Evolutionary conservation across 2,797 vertebrate species (phyloP).

Genomic region (Pyrrhura leucotis): DNA sequence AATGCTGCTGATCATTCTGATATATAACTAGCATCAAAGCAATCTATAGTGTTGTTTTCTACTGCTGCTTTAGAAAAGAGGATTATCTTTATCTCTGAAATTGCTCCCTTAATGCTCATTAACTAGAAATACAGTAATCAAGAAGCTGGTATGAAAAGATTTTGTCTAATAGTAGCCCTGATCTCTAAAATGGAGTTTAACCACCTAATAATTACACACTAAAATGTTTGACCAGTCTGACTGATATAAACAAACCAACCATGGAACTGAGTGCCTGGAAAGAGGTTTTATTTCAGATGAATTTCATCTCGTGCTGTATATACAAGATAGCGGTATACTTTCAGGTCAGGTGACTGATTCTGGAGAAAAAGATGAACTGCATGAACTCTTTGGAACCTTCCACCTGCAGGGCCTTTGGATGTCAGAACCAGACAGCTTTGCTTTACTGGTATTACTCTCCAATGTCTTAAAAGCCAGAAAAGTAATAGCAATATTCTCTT

Average conservation of each 20-base stretch:
- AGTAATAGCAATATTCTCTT: not conserved
- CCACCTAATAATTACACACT: constrained; percentile 50
- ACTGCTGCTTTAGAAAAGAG: constrained; percentile 42
- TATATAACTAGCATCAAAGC: constrained; percentile 27
- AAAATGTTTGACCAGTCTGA: not conserved
- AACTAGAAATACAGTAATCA: constrained; percentile 65
- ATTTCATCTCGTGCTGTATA: not conserved
- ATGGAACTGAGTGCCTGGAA: not conserved
- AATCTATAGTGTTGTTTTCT: constrained; percentile 55
- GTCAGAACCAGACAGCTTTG: not conserved
- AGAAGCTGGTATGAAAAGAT: constrained; percentile 61
- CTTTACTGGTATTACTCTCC: not conserved
- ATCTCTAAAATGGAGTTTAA: constrained; percentile 38
- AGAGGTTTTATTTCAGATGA: constrained; percentile 10
- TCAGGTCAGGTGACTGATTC: not conserved
- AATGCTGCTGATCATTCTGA: constrained; percentile 47
- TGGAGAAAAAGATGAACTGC: constrained; percentile 16
- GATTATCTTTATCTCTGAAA: constrained; percentile 69
- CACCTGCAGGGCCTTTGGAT: constrained; percentile 32
- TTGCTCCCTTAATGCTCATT: constrained; percentile 68
- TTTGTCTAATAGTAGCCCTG: constrained; percentile 51
- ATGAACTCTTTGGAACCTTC: constrained; percentile 57
- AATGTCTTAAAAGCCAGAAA: not conserved
- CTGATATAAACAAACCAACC: not conserved
- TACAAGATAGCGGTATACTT: not conserved